Base-by-base conservation (phyloP, 2,888 invertebrate species). In the Thyatira batis region DNA sequence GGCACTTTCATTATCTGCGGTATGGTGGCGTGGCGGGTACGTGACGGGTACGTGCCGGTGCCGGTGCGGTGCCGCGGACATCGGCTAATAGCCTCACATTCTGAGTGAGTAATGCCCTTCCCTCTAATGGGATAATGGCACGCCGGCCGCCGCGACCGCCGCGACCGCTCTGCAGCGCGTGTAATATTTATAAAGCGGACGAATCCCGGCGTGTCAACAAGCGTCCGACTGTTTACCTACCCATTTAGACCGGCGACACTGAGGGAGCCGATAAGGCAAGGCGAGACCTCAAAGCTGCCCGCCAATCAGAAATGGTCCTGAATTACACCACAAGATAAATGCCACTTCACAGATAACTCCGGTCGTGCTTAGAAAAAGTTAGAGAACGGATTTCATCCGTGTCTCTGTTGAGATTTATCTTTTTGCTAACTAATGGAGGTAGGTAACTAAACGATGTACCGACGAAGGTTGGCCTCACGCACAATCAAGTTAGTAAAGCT, bases 131-230 rank as follows among this genome's bases (percentile, higher is more conserved):
- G 86, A 87, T 89, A 89, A 89, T 89, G 82, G 84, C 83, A 79
- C 39, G 39, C 39, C 39, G 39, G n/a, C n/a, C n/a, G n/a, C n/a
- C 27, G 27, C n/a, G n/a, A n/a, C 77, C 75, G 76, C 78, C 27
- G 27, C n/a, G n/a, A n/a, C 77, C 75, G 76, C 78, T 75, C 75
- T 64, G 60, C 67, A 65, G 71, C 76, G 79, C 76, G 86, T 81
- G 83, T 85, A 89, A 90, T 88, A 89, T 88, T 87, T 89, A 85
- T 87, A 87, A 88, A 88, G 84, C 85, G 82, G 78, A 77, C 76
- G 84, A 86, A 87, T 82, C 79, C 79, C 81, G 71, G 70, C 79
- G 76, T 85, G 89, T 89, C 88, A 87, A 89, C 86, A 89, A 75
- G 72, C 79, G 70, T 65, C 76, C 74, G 73, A 63, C 67, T 89